Evolutionary conservation across 2,888 invertebrate species (phyloP).

Genomic region (Fragum sueziense): DNA sequence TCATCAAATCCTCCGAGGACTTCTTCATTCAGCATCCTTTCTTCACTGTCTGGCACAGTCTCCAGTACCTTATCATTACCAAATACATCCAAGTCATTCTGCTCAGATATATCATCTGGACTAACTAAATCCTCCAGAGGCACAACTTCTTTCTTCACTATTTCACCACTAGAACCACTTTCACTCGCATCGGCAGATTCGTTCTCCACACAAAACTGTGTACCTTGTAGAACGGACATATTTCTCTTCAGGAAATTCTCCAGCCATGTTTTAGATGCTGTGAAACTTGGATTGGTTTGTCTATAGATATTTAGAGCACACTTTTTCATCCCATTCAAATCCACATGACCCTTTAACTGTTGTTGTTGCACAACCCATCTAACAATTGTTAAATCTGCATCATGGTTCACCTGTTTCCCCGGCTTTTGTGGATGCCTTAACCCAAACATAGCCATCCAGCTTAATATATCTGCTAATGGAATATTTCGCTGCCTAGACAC

Average conservation of each 20-base stretch:
- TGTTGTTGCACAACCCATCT: constrained; percentile 58
- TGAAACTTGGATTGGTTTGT: constrained; percentile 50
- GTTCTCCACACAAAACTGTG: constrained; percentile 42
- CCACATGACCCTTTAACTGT: constrained; percentile 47
- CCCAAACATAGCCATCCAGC: constrained; percentile 59
- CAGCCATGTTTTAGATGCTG: constrained; percentile 57
- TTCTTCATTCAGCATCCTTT: constrained; percentile 40
- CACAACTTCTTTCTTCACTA: constrained; percentile 40
- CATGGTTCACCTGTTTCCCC: constrained; percentile 50
- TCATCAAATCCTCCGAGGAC: constrained; percentile 35
- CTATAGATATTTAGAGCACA: constrained; percentile 50
- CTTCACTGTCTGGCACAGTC: constrained; percentile 34
- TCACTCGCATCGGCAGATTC: neutral
- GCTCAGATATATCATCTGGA: neutral
- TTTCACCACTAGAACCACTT: neutral
- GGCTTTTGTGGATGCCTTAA: constrained; percentile 40
- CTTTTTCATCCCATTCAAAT: constrained; percentile 51
- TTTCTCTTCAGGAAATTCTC: constrained; percentile 52
- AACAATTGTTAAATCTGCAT: constrained; percentile 49
- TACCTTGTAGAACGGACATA: constrained; percentile 53
- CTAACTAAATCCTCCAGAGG: constrained; percentile 23
- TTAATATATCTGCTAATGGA: constrained; percentile 49
- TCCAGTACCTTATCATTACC: constrained; percentile 34
- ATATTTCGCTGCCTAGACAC: constrained; percentile 46
- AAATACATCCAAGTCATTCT: constrained; percentile 12